These are phyloP conservation scores for Lagocephalus sceleratus DNA, from an alignment of 2,797 vertebrate species.

Conservation along the genomic window DNA sequence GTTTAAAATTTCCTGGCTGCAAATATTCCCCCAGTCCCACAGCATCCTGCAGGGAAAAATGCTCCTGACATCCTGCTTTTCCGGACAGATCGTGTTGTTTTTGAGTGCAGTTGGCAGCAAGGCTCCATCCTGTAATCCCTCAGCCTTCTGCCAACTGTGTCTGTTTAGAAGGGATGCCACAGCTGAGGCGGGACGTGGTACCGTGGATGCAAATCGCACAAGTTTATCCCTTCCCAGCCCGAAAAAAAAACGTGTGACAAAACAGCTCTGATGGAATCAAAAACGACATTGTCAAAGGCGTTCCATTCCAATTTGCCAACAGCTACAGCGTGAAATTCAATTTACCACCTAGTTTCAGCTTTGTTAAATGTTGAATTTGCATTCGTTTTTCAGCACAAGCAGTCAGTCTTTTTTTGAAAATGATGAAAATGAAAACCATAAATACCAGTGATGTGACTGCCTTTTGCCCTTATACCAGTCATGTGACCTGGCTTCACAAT, in stretches of 20 bases:
- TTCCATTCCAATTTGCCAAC: too few relatives aligned
- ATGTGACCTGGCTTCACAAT: too few relatives aligned
- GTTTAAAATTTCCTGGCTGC: slow-evolving; percentile 5
- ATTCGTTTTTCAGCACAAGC: too few relatives aligned
- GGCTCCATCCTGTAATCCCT: slow-evolving; percentile 25
- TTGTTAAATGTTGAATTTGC: too few relatives aligned
- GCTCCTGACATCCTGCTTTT: slow-evolving; percentile 4
- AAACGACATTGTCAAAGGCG: too few relatives aligned
- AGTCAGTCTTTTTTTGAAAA: too few relatives aligned
- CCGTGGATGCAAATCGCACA: slow-evolving; percentile 10
- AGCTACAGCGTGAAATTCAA: too few relatives aligned
- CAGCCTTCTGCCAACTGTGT: slow-evolving; percentile 18
- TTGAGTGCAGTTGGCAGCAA: slow-evolving; percentile 25
- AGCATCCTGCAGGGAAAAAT: slow-evolving; percentile 24
- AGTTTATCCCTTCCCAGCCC: slow-evolving; percentile 7
- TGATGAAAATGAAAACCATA: too few relatives aligned
- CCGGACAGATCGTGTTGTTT: slow-evolving; percentile 20
- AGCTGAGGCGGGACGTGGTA: slow-evolving; percentile 15
- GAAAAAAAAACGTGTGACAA: neutral
- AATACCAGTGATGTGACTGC: too few relatives aligned
- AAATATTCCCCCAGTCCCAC: slow-evolving; percentile 5
- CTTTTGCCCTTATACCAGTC: too few relatives aligned
- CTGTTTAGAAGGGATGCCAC: slow-evolving; percentile 24
- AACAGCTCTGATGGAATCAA: too few relatives aligned
- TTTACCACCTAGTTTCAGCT: too few relatives aligned